Evolutionary conservation across 1,140 invertebrate species (phyloP), one percentile per base, ranked within the genome.

Genomic region (Plodia interpunctella): DNA sequence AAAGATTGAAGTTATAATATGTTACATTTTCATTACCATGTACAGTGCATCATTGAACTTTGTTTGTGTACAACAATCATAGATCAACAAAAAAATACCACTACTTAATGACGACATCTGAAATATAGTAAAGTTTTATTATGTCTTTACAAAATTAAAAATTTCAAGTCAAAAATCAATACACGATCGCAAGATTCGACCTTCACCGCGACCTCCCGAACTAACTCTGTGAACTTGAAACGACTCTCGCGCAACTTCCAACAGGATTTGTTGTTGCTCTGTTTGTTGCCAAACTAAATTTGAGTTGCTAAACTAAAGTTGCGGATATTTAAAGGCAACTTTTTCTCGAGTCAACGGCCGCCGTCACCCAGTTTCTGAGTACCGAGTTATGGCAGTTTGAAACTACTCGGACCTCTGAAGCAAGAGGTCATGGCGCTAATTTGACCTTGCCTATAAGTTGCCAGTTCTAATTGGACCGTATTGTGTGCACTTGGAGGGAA

Each of bases 281-380:
- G 80, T 82, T 86, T 88, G 86, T 87, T 87, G 77, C 78, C 77
- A 77, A 88, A 89, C 87, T 89, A 87, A 89, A 87, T 89, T 89
- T 87, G 84, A 89, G 87, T 88, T 87, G 81, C 82, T 87, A 83
- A 87, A 88, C 86, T 88, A 83, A 86, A 89, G 75, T 89, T 87
- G 84, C 76, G 78, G 86, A 89, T 89, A 87, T 89, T 89, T 87
- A 89, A 89, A 89, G 83, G 72, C 80, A 89, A 89, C 86, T 89
- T 89, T 89, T 89, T 89, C 86, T 82, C 84, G 82, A 89, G 86
- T 89, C 86, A 89, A 89, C 80, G 86, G 83, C 86, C 86, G 74
- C 78, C 83, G 87, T 89, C 84, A 87, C 86, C 86, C 83, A 88
- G 86, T 88, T 88, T 83, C 78, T 72, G 83, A 86, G 84, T 83